Evolutionary conservation across 2,888 invertebrate genomes (phyloP).

Genomic region (Sarcophaga rosellei): DNA sequence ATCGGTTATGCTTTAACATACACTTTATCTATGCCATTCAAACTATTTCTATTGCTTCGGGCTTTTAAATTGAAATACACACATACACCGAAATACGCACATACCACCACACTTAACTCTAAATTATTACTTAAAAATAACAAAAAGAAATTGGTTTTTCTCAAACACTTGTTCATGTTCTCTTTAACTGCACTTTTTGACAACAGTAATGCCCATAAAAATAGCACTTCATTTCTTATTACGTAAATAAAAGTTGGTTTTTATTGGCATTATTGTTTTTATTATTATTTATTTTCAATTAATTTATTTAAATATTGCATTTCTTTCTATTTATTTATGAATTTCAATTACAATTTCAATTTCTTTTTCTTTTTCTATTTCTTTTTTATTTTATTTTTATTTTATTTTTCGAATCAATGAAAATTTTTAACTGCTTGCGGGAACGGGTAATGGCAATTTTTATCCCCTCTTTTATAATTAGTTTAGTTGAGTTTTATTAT

Average conservation of each 20-base stretch:
- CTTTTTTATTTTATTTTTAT: slow-evolving; percentile 50
- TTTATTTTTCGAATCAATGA: slow-evolving; percentile 35
- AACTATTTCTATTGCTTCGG: neutral
- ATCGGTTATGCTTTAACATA: neutral
- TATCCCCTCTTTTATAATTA: slow-evolving; percentile 68
- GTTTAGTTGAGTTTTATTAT: slow-evolving; percentile 36
- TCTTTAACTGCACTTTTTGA: neutral
- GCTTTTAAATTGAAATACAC: neutral
- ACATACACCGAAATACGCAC: neutral
- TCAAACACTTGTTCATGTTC: neutral
- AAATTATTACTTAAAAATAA: neutral
- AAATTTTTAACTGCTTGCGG: slow-evolving; percentile 76
- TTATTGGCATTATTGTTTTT: slow-evolving; percentile 5
- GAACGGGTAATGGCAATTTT: slow-evolving; percentile 82
- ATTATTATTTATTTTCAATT: neutral
- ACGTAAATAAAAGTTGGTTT: neutral
- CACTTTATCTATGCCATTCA: no score
- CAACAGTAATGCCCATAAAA: neutral
- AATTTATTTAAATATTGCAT: slow-evolving; percentile 21
- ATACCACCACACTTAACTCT: neutral
- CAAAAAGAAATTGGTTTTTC: neutral
- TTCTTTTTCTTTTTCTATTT: slow-evolving; percentile 47
- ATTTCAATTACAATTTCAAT: slow-evolving; percentile 36
- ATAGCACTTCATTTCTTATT: neutral
- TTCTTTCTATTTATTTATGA: slow-evolving; percentile 38